These are phyloP conservation scores for Galagoides demidoff DNA, from an alignment of 2,797 vertebrate species.

Conservation along the genomic window DNA sequence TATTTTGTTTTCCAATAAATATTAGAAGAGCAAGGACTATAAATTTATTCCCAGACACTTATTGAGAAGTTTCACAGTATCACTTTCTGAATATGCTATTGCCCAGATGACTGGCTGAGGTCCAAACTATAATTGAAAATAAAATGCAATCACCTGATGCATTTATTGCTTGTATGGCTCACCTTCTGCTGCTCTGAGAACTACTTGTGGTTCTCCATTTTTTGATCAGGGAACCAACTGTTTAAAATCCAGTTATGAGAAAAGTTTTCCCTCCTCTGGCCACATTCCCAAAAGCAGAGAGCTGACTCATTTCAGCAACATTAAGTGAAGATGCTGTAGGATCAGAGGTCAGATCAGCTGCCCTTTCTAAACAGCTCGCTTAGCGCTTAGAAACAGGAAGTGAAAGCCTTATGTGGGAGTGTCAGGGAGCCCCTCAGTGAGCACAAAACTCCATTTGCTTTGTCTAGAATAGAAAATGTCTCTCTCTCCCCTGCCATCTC, in stretches of 20 bases:
- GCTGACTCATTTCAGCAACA: slow-evolving; percentile 38
- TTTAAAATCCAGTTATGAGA: background rate
- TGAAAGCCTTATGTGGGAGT: background rate
- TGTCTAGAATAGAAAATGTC: background rate
- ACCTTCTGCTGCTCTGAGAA: background rate
- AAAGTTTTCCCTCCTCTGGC: background rate
- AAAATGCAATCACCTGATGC: background rate
- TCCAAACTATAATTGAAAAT: background rate
- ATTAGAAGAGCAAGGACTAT: background rate
- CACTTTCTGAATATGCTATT: background rate
- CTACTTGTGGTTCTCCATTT: background rate
- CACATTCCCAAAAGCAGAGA: background rate
- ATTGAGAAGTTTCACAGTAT: background rate
- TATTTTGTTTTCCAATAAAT: background rate
- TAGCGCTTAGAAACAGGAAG: background rate
- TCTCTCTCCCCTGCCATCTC: background rate
- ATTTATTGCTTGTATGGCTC: background rate
- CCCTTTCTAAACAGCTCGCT: background rate
- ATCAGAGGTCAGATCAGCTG: background rate
- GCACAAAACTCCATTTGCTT: background rate
- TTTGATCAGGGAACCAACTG: background rate
- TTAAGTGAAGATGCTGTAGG: background rate
- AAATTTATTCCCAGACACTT: background rate
- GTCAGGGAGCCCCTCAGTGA: background rate
- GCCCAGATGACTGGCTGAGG: background rate